Evolutionary conservation across 1,140 invertebrate genomes (phyloP).

Genomic region (Sitodiplosis mosellana): DNA sequence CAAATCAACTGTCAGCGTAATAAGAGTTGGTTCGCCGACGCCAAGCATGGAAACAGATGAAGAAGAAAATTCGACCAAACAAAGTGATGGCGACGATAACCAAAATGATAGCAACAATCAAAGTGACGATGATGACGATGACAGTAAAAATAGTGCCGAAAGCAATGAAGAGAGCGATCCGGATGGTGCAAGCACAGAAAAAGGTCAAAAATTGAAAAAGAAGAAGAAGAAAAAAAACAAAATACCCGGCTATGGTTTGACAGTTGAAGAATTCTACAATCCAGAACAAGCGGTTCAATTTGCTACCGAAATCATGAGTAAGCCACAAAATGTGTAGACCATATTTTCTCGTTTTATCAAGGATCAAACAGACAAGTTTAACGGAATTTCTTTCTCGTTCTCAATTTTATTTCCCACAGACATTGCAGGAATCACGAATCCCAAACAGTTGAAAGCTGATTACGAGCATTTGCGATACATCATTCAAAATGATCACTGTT

Average conservation of each 20-base stretch:
- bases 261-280: constrained; percentile 20
- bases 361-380: neutral
- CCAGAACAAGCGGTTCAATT: constrained; percentile 17
- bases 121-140: constrained; percentile 1
- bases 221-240: constrained; percentile 12
- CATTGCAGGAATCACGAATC: constrained; percentile 15
- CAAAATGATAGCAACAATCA: neutral
- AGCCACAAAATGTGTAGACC: constrained; percentile 3
- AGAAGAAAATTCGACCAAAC: neutral
- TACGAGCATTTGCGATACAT: constrained; percentile 18
- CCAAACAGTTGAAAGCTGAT: constrained; percentile 14
- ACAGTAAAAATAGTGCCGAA: constrained; percentile 7
- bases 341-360: neutral
- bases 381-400: constrained; percentile 17
- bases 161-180: neutral
- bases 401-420: constrained; percentile 26
- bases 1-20: constrained; percentile 21
- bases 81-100: neutral
- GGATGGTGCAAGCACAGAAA: neutral
- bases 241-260: constrained; percentile 13
- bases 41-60: constrained; percentile 11
- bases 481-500: constrained; percentile 46
- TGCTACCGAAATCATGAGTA: constrained; percentile 22
- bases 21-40: constrained; percentile 21
- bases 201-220: constrained; percentile 6